Conservation (phyloP, 2,113 vertebrate genomes). For the Guaruba guarouba region DNA sequence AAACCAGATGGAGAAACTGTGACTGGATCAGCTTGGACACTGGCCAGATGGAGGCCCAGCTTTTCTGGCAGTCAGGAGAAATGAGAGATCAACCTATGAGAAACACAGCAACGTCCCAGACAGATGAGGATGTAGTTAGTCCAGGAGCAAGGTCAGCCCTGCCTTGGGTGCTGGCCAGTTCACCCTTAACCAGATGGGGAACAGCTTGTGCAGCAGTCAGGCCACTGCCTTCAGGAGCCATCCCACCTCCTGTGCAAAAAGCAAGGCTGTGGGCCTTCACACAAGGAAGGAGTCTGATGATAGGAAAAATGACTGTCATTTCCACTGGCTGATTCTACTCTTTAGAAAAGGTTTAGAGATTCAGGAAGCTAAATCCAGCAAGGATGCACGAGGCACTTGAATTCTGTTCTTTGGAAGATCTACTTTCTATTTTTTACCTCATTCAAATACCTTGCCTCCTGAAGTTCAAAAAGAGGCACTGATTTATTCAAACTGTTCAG, state of each 20-base stretch:
- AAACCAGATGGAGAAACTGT: constrained; percentile 33
- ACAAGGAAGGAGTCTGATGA: not conserved
- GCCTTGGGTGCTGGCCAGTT: not conserved
- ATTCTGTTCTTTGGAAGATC: not conserved
- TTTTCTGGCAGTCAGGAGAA: not conserved
- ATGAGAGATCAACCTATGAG: not conserved
- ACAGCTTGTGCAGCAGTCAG: not conserved
- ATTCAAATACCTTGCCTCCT: not conserved
- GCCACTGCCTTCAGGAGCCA: not conserved
- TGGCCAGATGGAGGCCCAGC: not conserved
- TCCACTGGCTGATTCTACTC: not conserved
- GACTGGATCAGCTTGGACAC: not conserved
- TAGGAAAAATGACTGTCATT: not conserved
- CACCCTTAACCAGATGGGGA: not conserved
- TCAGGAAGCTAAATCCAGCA: not conserved
- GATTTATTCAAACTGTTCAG: not conserved
- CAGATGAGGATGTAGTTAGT: not conserved
- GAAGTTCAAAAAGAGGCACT: not conserved
- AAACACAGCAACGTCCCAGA: not conserved
- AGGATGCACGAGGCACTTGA: not conserved
- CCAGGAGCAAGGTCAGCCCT: constrained; percentile 29
- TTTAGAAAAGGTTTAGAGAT: not conserved
- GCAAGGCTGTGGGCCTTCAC: not conserved
- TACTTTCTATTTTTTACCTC: not conserved
- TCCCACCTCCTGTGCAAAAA: not conserved